Evolutionary conservation across 2,797 vertebrate genomes (phyloP), one percentile per base, ranked within the genome.

Genomic region (Bovichtus variegatus): DNA sequence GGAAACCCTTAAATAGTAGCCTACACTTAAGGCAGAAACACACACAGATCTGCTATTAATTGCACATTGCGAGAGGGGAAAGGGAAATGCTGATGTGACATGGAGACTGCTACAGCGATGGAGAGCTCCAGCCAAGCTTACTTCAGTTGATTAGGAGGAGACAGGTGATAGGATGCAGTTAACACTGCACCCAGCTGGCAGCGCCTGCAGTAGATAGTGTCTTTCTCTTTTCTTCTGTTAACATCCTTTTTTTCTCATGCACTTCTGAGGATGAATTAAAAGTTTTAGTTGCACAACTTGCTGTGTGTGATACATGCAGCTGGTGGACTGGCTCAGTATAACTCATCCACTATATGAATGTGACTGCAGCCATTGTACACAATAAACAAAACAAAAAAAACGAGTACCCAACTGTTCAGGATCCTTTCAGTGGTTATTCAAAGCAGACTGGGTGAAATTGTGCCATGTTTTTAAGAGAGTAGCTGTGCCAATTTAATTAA

Each of bases 21-120:
- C 29, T 50, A 65, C 58, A 54, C 65, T 54, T 58, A 62, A 74
- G 40, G 29, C 78, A 64, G 63, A 23, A 49, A 50, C 41, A 64
- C 5, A 82, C 72, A 82, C 76, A 64, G 80, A 75, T 81, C 85
- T 85, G 78, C 82, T 68, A 64, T 86, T 86, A 86, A 89, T 83
- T 82, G 76, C 1, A 62, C 46, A 8, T 34, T 34, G 31, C 19
- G 8, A 47, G 43, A 71, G 73, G 64, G 66, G 49, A 83, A 71
- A 61, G 78, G 84, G 80, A 64, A 91, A 89, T 87, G 86, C 69
- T 88, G 85, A 86, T 87, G 71, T 90, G 85, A 91, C 81, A 78
- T 41, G 57, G 82, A 78, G 80, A 78, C 75, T 91, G 87, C 85
- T 87, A 83, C 74, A 5, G 59, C 2, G 58, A 74, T 71, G 57